Evolutionary conservation across 2,113 vertebrate genomes (phyloP).

Genomic region (Baryphthengus martii): DNA sequence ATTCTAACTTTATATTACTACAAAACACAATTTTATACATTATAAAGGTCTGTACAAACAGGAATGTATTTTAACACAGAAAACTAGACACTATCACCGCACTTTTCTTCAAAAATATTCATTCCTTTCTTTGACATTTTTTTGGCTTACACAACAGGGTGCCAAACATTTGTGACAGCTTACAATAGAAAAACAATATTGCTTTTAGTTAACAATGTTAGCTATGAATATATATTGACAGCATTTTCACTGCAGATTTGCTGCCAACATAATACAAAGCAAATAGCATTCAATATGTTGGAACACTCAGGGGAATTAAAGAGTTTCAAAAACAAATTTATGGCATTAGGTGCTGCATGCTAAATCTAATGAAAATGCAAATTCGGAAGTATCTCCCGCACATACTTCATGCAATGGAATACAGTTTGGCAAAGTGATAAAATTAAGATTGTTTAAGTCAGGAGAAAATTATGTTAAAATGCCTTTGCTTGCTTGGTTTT

Average conservation of each 20-base stretch:
- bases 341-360: constrained; percentile 75
- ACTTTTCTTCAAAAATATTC: constrained; percentile 52
- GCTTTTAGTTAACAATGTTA: constrained; percentile 85
- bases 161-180: constrained; percentile 76
- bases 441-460: constrained; percentile 66
- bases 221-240: constrained; percentile 82
- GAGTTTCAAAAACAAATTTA: constrained; percentile 79
- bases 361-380: constrained; percentile 82
- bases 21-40: constrained; percentile 16
- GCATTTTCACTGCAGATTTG: constrained; percentile 73
- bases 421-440: constrained; percentile 64
- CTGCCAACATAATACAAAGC: constrained; percentile 80
- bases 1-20: constrained; percentile 37
- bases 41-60: constrained; percentile 23
- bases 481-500: constrained; percentile 3
- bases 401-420: constrained; percentile 53
- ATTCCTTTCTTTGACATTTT: constrained; percentile 67
- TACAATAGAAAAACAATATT: constrained; percentile 82
- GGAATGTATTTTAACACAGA: constrained; percentile 42
- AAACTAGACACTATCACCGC: constrained; percentile 62
- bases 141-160: constrained; percentile 72
- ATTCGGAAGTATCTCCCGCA: constrained; percentile 50
- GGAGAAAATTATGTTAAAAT: constrained; percentile 45
- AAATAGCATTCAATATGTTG: constrained; percentile 78
- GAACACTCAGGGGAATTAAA: constrained; percentile 74